Evolutionary conservation across 1,140 invertebrate species (phyloP), one percentile per base, ranked within the genome.

Genomic region (Ceratosolen fusciceps): DNA sequence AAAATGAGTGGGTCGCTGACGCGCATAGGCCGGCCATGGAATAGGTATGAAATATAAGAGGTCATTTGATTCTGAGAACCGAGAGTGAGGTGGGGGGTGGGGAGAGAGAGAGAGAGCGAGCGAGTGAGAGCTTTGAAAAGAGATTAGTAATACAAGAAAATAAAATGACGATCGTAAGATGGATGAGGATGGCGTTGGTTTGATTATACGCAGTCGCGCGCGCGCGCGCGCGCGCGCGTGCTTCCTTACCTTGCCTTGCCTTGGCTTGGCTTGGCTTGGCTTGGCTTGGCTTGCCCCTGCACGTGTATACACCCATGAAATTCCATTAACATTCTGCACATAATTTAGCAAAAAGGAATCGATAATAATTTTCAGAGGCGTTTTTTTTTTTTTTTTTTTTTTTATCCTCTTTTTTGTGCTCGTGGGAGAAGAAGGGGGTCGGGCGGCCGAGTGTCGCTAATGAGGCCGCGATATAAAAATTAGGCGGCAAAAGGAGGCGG

Each of bases 261-360:
- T n/a, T n/a, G n/a, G n/a, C n/a, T n/a, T n/a, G n/a, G n/a, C n/a
- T n/a, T n/a, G n/a, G n/a, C n/a, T n/a, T n/a, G n/a, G n/a, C n/a
- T n/a, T n/a, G n/a, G n/a, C n/a, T n/a, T n/a, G n/a, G n/a, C n/a
- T n/a, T n/a, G n/a, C n/a, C n/a, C n/a, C n/a, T n/a, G n/a, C n/a
- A n/a, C n/a, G n/a, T n/a, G n/a, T n/a, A n/a, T n/a, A n/a, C n/a
- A n/a, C n/a, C n/a, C n/a, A n/a, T 65, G 9, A 65, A 37, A 65
- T 37, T 62, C 60, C 21, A 65, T 65, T 65, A 65, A 65, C 34
- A 65, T 65, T 65, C 60, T n/a, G 60, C 60, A 65, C 37, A 65
- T 37, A 65, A 65, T 37, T 19, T 37, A 65, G 60, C 19, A 37
- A 65, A 37, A 65, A 65, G 31, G 60, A 65, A 65, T 65, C 60